Evolutionary conservation across 2,113 vertebrate species (phyloP), one percentile per base, ranked within the genome.

Genomic region (Gnathochromis pfefferi): DNA sequence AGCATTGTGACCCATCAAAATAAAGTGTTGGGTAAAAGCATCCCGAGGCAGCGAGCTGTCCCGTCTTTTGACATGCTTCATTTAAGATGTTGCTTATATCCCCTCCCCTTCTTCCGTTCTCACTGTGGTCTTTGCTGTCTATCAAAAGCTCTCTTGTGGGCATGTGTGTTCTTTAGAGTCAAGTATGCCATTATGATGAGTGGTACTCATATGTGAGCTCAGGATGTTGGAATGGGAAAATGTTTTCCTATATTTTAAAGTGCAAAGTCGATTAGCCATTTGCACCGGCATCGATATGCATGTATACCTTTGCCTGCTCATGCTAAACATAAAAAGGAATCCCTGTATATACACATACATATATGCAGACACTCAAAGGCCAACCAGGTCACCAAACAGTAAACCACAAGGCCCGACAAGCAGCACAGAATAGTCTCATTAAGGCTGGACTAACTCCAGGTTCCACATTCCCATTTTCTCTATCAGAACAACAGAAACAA

Each of bases 21-120:
- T 81, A 86, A 89, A 89, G 85, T 81, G 91, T 93, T 85, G 82
- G 31, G 47, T 92, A 88, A 94, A 93, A 94, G 90, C 90, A 85
- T 73, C 93, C 85, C 1, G 79, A 75, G 90, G 94, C 63, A 3
- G 6, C 13, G 54, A 54, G 75, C 88, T 82, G 81, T 88, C 87
- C 63, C 40, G 6, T 89, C 87, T 88, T 87, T 90, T 49, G 75
- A 81, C 54, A 84, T 88, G 85, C 80, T 75, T 90, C 12, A 2
- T 90, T 92, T 93, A 65, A 87, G 60, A 87, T 4, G 63, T 35
- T 57, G 75, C 49, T 45, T n/a, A 73, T 51, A 28, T 73, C 38
- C 81, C 68, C 42, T 35, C 42, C 49, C 89, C 47, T 80, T 68
- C 31, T 51, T 38, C 19, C 21, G 21, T 78, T 78, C 16, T 42